Conservation (phyloP, 2,113 vertebrate species). For the Halcyon senegalensis region DNA sequence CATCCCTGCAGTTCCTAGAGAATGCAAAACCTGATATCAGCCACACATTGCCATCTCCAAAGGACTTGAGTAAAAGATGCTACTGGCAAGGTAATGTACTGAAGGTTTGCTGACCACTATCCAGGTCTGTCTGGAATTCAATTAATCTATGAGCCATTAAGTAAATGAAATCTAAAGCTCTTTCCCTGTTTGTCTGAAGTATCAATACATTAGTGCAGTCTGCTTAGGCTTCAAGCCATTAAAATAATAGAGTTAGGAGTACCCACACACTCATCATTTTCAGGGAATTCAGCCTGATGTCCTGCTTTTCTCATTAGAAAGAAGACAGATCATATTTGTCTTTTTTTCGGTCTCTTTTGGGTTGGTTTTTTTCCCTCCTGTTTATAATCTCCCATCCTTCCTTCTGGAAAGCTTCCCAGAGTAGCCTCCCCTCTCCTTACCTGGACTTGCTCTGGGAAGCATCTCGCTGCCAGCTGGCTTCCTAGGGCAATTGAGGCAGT, state of each 20-base stretch:
- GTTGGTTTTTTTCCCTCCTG: not conserved
- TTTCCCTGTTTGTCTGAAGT: slow-evolving; percentile 58
- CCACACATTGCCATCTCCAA: not conserved
- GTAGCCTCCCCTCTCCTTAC: not conserved
- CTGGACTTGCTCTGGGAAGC: not conserved
- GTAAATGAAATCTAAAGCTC: slow-evolving; percentile 66
- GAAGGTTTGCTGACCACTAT: slow-evolving; percentile 30
- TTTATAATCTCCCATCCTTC: not conserved
- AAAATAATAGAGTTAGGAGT: slow-evolving; percentile 56
- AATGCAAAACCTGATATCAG: not conserved
- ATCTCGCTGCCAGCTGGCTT: not conserved
- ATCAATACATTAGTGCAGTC: slow-evolving; percentile 54
- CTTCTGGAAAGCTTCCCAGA: slow-evolving; percentile 1
- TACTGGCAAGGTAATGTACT: not conserved
- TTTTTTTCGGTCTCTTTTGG: not conserved
- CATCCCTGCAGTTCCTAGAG: not conserved
- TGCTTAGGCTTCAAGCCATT: slow-evolving; percentile 51
- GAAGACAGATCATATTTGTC: not conserved
- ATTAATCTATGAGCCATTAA: slow-evolving; percentile 70
- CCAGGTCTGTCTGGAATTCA: slow-evolving; percentile 25
- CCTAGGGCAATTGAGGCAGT: not conserved
- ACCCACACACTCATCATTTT: slow-evolving; percentile 8
- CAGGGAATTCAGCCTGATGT: not conserved
- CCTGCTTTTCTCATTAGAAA: slow-evolving; percentile 3
- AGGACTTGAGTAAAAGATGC: not conserved